Evolutionary conservation across 2,113 vertebrate genomes (phyloP).

Genomic region (Carassius auratus): DNA sequence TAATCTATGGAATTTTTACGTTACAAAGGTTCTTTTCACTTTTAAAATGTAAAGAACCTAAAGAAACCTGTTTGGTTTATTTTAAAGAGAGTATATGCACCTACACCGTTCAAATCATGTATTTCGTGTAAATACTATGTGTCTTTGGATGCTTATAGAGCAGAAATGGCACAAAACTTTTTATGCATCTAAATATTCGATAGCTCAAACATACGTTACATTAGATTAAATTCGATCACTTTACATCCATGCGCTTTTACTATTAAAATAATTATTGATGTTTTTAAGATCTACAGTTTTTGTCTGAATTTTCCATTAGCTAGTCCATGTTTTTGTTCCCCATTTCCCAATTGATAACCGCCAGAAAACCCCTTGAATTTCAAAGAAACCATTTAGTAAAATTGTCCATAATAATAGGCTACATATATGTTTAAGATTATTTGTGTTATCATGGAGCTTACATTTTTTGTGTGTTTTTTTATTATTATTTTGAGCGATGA

Average conservation of each 20-base stretch:
- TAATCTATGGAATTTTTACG: not conserved
- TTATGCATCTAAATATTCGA: not conserved
- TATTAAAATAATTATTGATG: not conserved
- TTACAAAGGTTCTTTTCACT: not conserved
- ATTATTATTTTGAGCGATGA: not conserved
- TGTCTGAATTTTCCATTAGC: not conserved
- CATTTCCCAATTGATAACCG: not conserved
- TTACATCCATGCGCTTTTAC: not conserved
- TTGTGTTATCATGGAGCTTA: not conserved
- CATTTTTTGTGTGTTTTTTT: not conserved
- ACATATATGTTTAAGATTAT: not conserved
- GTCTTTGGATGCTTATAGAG: not conserved
- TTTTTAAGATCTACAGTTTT: not conserved
- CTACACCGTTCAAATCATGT: not conserved
- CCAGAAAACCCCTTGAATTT: not conserved
- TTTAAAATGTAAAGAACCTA: too few relatives aligned
- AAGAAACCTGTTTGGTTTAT: too few relatives aligned
- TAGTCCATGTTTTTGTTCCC: not conserved
- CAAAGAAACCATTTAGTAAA: not conserved
- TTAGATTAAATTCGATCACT: not conserved
- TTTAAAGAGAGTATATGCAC: not conserved
- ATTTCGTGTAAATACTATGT: not conserved
- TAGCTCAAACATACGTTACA: not conserved
- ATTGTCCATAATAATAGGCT: not conserved
- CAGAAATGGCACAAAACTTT: not conserved